These are phyloP conservation scores for Arctocebus calabarensis DNA, from an alignment of 2,797 vertebrate species.

Conservation along the genomic window DNA sequence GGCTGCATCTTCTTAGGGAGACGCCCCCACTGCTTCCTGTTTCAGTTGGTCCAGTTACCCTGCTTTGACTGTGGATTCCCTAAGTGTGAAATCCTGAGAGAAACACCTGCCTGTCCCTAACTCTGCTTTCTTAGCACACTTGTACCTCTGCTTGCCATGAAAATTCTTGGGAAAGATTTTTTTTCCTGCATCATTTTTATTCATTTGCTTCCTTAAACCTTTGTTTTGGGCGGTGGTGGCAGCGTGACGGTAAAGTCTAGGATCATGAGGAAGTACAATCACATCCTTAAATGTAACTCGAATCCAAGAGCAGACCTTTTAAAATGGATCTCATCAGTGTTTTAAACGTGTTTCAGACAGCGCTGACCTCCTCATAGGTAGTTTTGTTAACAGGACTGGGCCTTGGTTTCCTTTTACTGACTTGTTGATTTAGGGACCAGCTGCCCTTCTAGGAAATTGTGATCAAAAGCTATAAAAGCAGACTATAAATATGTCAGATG, in stretches of 20 bases:
- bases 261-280: not conserved
- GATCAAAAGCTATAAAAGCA: slow-evolving; percentile 62
- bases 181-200: not conserved
- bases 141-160: not conserved
- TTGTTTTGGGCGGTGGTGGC: not conserved
- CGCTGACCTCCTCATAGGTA: not conserved
- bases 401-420: slow-evolving; percentile 37
- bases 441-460: slow-evolving; percentile 67
- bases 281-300: not conserved
- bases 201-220: not conserved
- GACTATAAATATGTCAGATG: slow-evolving; percentile 55
- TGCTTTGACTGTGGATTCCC: accelerated
- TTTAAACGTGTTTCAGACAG: not conserved
- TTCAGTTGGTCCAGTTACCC: too few species aligned
- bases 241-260: not conserved
- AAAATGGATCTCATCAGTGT: not conserved
- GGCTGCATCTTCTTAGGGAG: not conserved
- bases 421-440: slow-evolving; percentile 66
- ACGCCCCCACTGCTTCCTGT: not conserved
- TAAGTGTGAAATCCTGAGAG: not conserved
- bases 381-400: slow-evolving; percentile 19
- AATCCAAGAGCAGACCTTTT: not conserved
- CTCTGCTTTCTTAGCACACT: not conserved
- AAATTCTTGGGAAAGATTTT: not conserved
- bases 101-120: accelerated